Percentiles rank a stretch among this genome's conserved stretches.
Conservation (phyloP, 1,140 invertebrate genomes). For the Procambarus virginalis region DNA sequence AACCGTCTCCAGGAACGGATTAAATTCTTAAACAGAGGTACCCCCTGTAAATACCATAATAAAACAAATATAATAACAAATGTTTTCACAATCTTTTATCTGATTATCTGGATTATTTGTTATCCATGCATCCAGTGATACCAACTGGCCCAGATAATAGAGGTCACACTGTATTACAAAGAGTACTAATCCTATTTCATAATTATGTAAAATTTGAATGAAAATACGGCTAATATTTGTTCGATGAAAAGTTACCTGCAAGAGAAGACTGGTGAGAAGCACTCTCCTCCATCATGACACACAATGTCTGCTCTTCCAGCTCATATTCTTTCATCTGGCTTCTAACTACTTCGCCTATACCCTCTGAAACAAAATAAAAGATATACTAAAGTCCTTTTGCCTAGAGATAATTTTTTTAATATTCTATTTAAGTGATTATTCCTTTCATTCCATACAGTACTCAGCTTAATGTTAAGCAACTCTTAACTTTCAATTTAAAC, state of each 20-base stretch:
- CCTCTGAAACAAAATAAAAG: slow-evolving; percentile 73
- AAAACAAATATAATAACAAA: too few species aligned
- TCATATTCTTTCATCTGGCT: slow-evolving; percentile 76
- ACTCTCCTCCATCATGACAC: slow-evolving; percentile 75
- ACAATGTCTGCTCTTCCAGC: slow-evolving; percentile 76
- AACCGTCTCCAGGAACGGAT: too few species aligned
- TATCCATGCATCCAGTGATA: too few species aligned
- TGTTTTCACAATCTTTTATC: too few species aligned
- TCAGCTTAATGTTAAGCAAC: neutral
- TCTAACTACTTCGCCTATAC: slow-evolving; percentile 75
- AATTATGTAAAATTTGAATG: too few species aligned
- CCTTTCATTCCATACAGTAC: neutral
- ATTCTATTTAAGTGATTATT: neutral
- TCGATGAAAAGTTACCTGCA: neutral
- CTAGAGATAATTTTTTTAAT: neutral
- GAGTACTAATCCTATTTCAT: too few species aligned
- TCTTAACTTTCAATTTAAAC: too few species aligned
- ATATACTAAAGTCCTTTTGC: neutral
- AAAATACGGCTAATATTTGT: neutral
- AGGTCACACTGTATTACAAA: too few species aligned
- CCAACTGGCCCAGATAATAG: too few species aligned
- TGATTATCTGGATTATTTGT: too few species aligned
- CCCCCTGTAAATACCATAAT: too few species aligned
- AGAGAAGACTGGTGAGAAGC: slow-evolving; percentile 39
- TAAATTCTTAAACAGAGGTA: too few species aligned